phyloP scores from a whole-genome alignment of 2,797 vertebrate species.

The Coendou prehensilis region DNA sequence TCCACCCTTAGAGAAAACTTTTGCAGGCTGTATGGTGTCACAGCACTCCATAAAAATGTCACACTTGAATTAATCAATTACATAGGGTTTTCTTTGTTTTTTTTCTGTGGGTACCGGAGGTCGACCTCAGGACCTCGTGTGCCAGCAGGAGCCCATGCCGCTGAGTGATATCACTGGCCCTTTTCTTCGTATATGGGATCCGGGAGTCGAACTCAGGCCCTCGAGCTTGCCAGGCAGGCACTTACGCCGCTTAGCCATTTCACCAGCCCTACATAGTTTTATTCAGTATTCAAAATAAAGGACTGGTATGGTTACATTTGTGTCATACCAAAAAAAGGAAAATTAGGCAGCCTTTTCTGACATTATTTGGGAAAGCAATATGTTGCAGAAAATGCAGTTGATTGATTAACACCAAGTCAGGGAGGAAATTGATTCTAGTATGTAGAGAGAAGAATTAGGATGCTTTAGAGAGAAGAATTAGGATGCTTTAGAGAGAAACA shows the following conservation, averaged over 20 bases:
- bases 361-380: not conserved
- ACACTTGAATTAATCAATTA: constrained; percentile 34
- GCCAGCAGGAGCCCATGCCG: too few relatives aligned
- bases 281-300: constrained; percentile 27
- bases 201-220: too few relatives aligned
- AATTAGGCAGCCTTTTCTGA: not conserved
- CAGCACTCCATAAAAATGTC: not conserved
- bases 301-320: not conserved
- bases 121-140: too few relatives aligned
- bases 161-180: too few relatives aligned
- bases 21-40: not conserved
- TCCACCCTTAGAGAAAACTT: not conserved
- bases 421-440: not conserved
- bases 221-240: too few relatives aligned
- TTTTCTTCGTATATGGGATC: too few relatives aligned
- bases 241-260: too few relatives aligned
- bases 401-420: not conserved
- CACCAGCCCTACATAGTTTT: too few relatives aligned
- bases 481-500: accelerated
- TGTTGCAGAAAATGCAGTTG: not conserved
- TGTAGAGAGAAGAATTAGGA: not conserved
- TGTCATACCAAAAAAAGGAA: not conserved
- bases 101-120: too few relatives aligned
- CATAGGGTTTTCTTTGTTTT: not conserved
- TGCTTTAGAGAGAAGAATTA: accelerated